Percentiles rank a stretch among this genome's conserved stretches.
These are phyloP conservation scores for Spisula solida DNA, from an alignment of 2,888 invertebrate genomes.

Conservation along the genomic window DNA sequence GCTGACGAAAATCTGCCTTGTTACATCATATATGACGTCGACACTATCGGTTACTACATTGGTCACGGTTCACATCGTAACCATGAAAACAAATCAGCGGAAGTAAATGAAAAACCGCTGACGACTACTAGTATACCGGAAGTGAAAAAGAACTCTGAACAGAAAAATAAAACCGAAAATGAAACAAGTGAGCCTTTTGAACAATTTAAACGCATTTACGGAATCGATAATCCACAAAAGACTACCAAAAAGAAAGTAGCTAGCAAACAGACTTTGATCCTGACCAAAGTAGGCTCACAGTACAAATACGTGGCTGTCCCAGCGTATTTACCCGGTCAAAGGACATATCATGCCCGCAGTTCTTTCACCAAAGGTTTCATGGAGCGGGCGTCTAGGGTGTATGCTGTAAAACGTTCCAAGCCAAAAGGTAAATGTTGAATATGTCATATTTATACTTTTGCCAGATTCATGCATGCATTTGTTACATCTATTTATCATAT, in stretches of 20 bases:
- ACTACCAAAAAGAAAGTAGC: slow-evolving; percentile 26
- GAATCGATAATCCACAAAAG: background rate
- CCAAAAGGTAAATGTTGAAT: slow-evolving; percentile 42
- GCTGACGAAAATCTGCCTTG: slow-evolving; percentile 45
- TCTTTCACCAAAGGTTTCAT: slow-evolving; percentile 57
- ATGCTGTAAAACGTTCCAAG: slow-evolving; percentile 27
- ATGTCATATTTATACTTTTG: background rate
- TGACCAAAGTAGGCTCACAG: slow-evolving; percentile 59
- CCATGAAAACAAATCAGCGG: background rate
- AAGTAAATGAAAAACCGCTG: background rate
- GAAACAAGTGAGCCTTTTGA: slow-evolving; percentile 46
- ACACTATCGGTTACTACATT: slow-evolving; percentile 60
- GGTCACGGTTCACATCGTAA: slow-evolving; percentile 21
- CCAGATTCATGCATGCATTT: too few relatives aligned
- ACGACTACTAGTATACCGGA: background rate
- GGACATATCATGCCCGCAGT: slow-evolving; percentile 44
- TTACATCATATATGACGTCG: slow-evolving; percentile 45
- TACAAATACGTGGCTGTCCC: slow-evolving; percentile 63
- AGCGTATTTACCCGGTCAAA: slow-evolving; percentile 64
- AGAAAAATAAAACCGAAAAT: background rate
- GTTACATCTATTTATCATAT: too few relatives aligned
- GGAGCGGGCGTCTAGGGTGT: slow-evolving; percentile 42
- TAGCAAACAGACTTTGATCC: slow-evolving; percentile 60
- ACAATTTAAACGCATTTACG: slow-evolving; percentile 52
- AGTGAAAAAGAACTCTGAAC: background rate